phyloP scores from a whole-genome alignment of 2,113 vertebrate genomes.

The Saguinus midas region DNA sequence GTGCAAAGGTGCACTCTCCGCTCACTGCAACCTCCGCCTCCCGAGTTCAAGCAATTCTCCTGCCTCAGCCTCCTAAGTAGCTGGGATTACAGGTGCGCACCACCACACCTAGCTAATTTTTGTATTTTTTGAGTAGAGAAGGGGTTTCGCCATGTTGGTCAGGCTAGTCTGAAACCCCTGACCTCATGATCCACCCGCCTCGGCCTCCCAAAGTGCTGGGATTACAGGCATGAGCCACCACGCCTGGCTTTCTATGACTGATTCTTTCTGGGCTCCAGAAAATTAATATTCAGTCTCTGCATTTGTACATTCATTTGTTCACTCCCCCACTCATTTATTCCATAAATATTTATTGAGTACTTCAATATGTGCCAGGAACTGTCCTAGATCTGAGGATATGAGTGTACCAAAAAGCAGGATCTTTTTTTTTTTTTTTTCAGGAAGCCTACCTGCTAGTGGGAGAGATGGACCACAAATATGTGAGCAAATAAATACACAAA shows the following conservation, averaged over 20 bases:
- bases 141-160: no score
- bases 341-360: not conserved
- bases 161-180: no score
- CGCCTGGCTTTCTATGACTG: not conserved
- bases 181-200: no score
- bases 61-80: no score
- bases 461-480: not conserved
- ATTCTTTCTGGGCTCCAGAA: not conserved
- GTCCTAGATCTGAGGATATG: not conserved
- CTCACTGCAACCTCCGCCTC: no score
- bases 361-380: not conserved
- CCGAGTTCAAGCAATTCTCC: no score
- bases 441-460: not conserved
- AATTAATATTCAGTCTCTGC: not conserved
- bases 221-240: no score
- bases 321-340: not conserved
- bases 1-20: no score
- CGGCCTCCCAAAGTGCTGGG: no score
- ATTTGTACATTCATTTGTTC: not conserved
- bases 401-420: not conserved
- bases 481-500: conserved; percentile 9
- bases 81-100: no score
- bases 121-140: no score
- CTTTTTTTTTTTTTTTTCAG: not conserved
- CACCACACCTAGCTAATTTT: no score